phyloP scores from a whole-genome alignment of 64 coral and sea anemone species.

The Montipora cactus region DNA sequence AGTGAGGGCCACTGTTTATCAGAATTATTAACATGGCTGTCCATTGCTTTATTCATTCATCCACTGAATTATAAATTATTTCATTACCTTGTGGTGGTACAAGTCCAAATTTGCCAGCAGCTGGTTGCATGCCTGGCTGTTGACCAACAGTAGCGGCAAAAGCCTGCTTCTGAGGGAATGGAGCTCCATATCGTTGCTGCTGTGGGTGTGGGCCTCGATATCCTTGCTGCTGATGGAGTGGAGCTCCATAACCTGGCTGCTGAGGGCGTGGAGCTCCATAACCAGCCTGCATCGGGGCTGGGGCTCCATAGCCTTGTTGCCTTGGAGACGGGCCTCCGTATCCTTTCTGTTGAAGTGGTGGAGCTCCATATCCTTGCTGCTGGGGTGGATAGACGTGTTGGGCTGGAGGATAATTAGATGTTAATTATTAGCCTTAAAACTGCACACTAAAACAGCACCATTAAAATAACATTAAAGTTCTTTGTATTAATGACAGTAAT shows the following conservation, averaged over 20 bases:
- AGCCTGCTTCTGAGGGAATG: background rate
- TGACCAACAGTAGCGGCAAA: background rate
- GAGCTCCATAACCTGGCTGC: slow-evolving; percentile 6
- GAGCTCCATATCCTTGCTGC: slow-evolving; percentile 31
- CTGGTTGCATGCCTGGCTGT: background rate
- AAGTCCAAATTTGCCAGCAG: background rate
- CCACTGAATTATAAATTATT: too few relatives aligned
- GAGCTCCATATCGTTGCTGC: background rate
- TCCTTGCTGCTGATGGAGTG: slow-evolving; percentile 32
- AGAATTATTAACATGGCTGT: too few relatives aligned
- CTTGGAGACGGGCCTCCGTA: slow-evolving; percentile 15
- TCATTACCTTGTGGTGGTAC: slow-evolving; percentile 31
- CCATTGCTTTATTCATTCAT: too few relatives aligned
- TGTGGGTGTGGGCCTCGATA: slow-evolving; percentile 7
- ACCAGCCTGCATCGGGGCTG: slow-evolving; percentile 44
- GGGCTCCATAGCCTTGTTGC: slow-evolving; percentile 29
- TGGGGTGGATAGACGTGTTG: slow-evolving; percentile 32
- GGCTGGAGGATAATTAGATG: background rate
- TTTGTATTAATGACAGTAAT: too few relatives aligned
- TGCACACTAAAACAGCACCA: too few relatives aligned
- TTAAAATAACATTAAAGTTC: too few relatives aligned
- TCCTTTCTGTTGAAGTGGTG: slow-evolving; percentile 23
- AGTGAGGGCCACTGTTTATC: too few relatives aligned
- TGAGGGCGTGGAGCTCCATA: slow-evolving; percentile 31
- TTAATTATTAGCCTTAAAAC: too few relatives aligned